Base-by-base conservation (phyloP, 2,888 invertebrate genomes). In the Phyllotreta cruciferae region DNA sequence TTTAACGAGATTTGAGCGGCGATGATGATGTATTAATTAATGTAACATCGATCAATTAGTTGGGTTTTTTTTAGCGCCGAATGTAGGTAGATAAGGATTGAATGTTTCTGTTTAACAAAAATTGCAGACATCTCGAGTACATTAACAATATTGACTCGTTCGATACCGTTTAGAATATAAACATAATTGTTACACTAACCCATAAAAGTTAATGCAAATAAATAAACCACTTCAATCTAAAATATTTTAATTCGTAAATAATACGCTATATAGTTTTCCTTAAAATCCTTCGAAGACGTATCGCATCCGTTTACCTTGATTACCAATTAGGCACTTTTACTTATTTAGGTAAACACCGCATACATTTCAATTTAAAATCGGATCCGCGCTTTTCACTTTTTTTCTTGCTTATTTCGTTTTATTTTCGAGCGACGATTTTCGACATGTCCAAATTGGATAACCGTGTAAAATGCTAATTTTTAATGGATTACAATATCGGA, bases 401-500 rank as follows among this genome's bases (percentile, higher is more conserved):
- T 24, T 24, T 24, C 4, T 24, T 24, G 2, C 24, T 24, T 24
- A 24, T 24, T 24, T 24, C 24, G 38, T 38, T 11, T 50, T 11
- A 50, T 36, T 50, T 55, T 50, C n/a, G n/a, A 42, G 55, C 10
- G 34, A 35, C 42, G 9, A 49, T 38, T 58, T 35, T 41, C 24
- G 11, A 50, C 11, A 4, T n/a, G 34, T 57, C 54, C 44, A 66
- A 68, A 68, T 68, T 66, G 68, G 64, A 60, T 66, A 66, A 62
- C 47, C 62, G 52, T 68, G 68, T 68, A 62, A 41, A 47, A 68
- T 68, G 68, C 60, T 60, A 68, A 68, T 68, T 64, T 61, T 52
- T 61, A 64, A 64, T 64, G 60, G 56, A 52, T 60, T 45, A 35
- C 47, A 52, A 42, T 56, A 64, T 64, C 60, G 60, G 58, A 64